Evolutionary conservation across 2,888 invertebrate species (phyloP), one percentile per base, ranked within the genome.

Genomic region (Lycaena phlaeas): DNA sequence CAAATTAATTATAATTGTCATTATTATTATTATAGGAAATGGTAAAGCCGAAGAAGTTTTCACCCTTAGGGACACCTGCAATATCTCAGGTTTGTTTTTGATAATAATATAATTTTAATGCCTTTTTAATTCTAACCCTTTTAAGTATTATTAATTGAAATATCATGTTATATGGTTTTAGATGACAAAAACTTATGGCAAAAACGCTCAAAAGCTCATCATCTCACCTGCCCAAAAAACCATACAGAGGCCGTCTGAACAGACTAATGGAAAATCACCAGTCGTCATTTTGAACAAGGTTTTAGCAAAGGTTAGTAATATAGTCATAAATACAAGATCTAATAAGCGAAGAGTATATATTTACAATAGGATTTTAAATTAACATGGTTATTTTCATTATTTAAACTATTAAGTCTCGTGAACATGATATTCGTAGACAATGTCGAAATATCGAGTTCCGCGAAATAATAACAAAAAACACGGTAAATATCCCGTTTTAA

Each of bases 151-250:
- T n/a, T n/a, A n/a, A n/a, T n/a, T n/a, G n/a, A n/a, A n/a, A 34
- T 27, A 14, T 4, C 30, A 36, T 4, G 22, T 18, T 17, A 18
- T 27, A 30, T 14, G 22, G 14, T 36, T 42, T 11, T 44, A 78
- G 75, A 53, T 70, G 34, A 78, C 66, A 59, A 79, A 74, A 52
- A 63, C 72, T 1, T 68, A 64, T 27, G 34, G 22, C 2, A 17
- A 18, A 10, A 34, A 9, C 5, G 22, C 7, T 7, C 34, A 34
- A 54, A 85, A 85, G 56, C 85, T 85, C 41, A 84, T 85, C 27
- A 85, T 85, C 10, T 85, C 85, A 0, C 84, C 84, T 1, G 85
- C 85, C n/a, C 85, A 85, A 57, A 85, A 82, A 56, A 82, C 84
- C 1, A 84, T 85, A 54, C 85, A 84, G 49, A 53, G 81, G 40